Evolutionary conservation across 1,140 invertebrate species (phyloP), one percentile per base, ranked within the genome.

Genomic region (Ceratosolen solmsi): DNA sequence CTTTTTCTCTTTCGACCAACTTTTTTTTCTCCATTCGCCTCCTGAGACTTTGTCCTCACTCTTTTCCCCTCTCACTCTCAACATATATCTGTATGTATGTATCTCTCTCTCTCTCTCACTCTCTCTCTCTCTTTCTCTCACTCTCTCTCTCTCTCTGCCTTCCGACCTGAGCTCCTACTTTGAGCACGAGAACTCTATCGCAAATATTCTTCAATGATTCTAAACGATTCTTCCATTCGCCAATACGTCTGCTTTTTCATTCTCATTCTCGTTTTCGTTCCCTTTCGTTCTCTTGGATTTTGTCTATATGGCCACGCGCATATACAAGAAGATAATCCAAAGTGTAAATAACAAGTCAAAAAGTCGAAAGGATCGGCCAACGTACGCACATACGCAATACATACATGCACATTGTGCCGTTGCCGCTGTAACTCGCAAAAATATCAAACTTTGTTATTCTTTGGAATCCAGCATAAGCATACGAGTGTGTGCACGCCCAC

Each of bases 281-380:
- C 22, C n/a, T 58, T 60, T 22, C 71, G 46, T 17, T 38, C 36
- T 46, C 51, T 46, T 2, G 58, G 25, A 33, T 38, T 27, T 22
- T 27, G 25, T n/a, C 1, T 46, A n/a, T 36, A 1, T 22, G 13
- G 38, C 0, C 56, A 30, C n/a, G n/a, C 71, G 27, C 76, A 11
- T 36, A 68, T 25, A 70, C n/a, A 27, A 0, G 27, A 4, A 33
- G 8, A 60, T 38, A n/a, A n/a, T 46, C 22, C 58, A 17, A 60
- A 27, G 80, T 58, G 80, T 81, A 81, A 81, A 76, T 81, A 76
- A 81, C 75, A 79, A 78, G 54, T 82, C 56, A 74, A 78, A 78
- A 65, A 49, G 76, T 75, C 56, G 38, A 72, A 60, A 71, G 81
- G 75, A 70, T 36, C 15, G 41, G 33, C 4, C 33, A 54, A 58